phyloP scores from a whole-genome alignment of 92 coral and sea anemone genomes.

The Chrysogorgia sp. region DNA sequence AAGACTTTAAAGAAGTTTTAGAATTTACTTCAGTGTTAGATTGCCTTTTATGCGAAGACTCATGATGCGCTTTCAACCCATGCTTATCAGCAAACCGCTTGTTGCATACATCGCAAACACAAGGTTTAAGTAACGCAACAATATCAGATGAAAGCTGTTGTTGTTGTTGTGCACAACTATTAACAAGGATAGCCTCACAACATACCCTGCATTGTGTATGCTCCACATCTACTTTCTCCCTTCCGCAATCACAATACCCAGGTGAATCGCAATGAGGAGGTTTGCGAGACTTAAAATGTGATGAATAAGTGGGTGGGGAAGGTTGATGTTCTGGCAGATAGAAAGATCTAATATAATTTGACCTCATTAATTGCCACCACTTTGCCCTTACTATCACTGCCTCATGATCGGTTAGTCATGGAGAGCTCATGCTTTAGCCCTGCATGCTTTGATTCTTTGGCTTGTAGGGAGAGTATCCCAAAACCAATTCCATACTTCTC shows the following conservation, averaged over 20 bases:
- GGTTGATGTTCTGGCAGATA: slow-evolving; percentile 65
- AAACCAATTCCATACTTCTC: slow-evolving; percentile 27
- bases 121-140: slow-evolving; percentile 45
- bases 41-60: background rate
- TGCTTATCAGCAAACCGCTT: slow-evolving; percentile 50
- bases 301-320: slow-evolving; percentile 59
- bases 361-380: slow-evolving; percentile 66
- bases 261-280: slow-evolving; percentile 34
- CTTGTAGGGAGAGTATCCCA: slow-evolving; percentile 67
- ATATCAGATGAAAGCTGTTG: slow-evolving; percentile 27
- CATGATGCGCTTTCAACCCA: slow-evolving; percentile 32
- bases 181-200: slow-evolving; percentile 35
- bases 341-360: slow-evolving; percentile 69
- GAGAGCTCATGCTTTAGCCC: slow-evolving; percentile 57
- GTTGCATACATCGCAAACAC: slow-evolving; percentile 46
- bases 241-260: slow-evolving; percentile 62
- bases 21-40: slow-evolving; percentile 2
- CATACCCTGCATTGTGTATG: slow-evolving; percentile 42
- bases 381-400: slow-evolving; percentile 51
- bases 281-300: too few relatives aligned
- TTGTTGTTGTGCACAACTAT: slow-evolving; percentile 46
- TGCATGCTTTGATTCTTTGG: slow-evolving; percentile 73
- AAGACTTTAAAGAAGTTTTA: background rate
- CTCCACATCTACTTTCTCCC: slow-evolving; percentile 45
- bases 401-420: slow-evolving; percentile 51